Evolutionary conservation across 2,113 vertebrate genomes (phyloP), one percentile per base, ranked within the genome.

Genomic region (Stegastes partitus): DNA sequence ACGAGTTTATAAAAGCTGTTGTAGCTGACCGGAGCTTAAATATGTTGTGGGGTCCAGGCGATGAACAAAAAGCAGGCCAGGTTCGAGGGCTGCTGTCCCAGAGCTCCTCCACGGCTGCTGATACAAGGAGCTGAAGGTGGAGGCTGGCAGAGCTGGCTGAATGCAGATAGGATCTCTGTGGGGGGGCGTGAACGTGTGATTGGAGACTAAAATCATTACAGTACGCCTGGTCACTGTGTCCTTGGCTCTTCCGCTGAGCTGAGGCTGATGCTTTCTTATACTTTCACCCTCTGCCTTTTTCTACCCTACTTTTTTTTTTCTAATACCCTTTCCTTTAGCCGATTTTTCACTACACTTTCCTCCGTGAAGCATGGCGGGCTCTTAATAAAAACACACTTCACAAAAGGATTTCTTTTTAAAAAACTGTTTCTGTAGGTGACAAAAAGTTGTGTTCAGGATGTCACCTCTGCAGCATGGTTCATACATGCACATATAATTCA

Each of bases 131-230:
- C 81, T 78, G 75, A 74, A 84, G 74, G 56, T 79, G 80, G 75
- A 89, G 68, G 79, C 86, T 87, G 88, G 81, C 76, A 78, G 80
- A 87, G 87, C 34, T 22, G 68, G 72, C 74, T 92, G 88, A 82
- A 87, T 87, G 83, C 87, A 89, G 93, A 93, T 92, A 93, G 89
- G 74, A 92, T 93, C 91, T 90, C 88, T 68, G 79, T 74, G 84
- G 91, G 93, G 89, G 87, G 87, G 85, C 77, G 26, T 77, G 87
- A 82, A 91, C 69, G 89, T 94, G 93, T 87, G 92, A 94, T 92
- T 83, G 89, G 91, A 93, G 91, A 93, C 92, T 91, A 93, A 93
- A 94, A 93, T 94, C 92, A 93, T 94, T 94, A 93, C 87, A 78
- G 87, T 77, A 79, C 50, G 89, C 90, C 88, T 93, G 93, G 91